These are phyloP conservation scores for Tenrec ecaudatus DNA, from an alignment of 2,113 vertebrate genomes.

Conservation along the genomic window DNA sequence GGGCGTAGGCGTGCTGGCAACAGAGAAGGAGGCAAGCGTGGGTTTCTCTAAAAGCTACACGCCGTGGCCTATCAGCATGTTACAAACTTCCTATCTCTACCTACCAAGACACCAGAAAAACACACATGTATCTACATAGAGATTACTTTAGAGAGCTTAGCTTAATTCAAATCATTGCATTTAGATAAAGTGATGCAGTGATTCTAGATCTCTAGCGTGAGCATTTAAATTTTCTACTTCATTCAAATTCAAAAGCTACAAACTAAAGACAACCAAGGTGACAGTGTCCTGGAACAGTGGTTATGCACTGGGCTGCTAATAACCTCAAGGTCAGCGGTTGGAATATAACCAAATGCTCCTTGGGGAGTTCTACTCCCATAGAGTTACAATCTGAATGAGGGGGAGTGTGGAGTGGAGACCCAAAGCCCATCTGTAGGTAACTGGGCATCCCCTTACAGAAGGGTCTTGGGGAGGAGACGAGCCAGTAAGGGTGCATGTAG, in stretches of 20 bases:
- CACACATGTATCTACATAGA: background rate
- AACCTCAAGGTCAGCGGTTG: too few relatives aligned
- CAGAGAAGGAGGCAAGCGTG: constrained; percentile 64
- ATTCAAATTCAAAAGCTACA: constrained; percentile 51
- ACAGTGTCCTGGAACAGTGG: too few relatives aligned
- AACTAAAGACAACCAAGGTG: background rate
- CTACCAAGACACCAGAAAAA: constrained; percentile 41
- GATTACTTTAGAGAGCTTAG: constrained; percentile 22
- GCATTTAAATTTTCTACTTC: constrained; percentile 43
- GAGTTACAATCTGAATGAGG: too few relatives aligned
- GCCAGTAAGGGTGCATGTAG: too few relatives aligned
- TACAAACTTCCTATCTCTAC: background rate
- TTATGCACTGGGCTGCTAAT: too few relatives aligned
- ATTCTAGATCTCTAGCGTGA: constrained; percentile 48
- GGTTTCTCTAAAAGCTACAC: background rate
- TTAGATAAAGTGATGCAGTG: constrained; percentile 46
- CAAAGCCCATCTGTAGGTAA: too few relatives aligned
- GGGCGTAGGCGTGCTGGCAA: constrained; percentile 95
- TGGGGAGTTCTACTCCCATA: too few relatives aligned
- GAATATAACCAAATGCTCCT: too few relatives aligned
- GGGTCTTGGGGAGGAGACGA: too few relatives aligned
- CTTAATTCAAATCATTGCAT: constrained; percentile 20
- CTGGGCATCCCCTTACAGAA: too few relatives aligned
- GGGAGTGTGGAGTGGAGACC: too few relatives aligned
- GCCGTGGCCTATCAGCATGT: background rate